A percentile compares a stretch with the other conserved stretches of the same genome.
These are phyloP conservation scores for Pterophyllum scalare DNA, from an alignment of 2,113 vertebrate genomes.

Conservation along the genomic window DNA sequence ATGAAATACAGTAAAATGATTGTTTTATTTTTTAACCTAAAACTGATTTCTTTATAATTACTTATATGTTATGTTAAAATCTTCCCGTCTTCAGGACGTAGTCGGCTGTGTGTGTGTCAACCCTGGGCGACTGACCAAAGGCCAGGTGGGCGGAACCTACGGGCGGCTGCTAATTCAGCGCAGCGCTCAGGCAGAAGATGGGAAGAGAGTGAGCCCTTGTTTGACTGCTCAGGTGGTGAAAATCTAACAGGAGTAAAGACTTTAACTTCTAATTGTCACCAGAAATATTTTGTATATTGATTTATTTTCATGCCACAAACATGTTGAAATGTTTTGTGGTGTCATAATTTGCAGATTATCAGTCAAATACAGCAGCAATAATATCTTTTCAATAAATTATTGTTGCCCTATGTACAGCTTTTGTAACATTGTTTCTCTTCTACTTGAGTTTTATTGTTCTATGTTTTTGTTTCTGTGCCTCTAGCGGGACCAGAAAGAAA, in stretches of 20 bases:
- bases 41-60: fast-evolving
- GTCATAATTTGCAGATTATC: background rate
- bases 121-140: slow-evolving; percentile 93
- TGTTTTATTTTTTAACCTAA: background rate
- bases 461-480: background rate
- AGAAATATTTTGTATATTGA: background rate
- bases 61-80: background rate
- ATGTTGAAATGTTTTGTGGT: background rate
- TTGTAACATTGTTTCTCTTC: background rate
- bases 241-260: slow-evolving; percentile 78
- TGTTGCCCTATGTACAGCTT: slow-evolving; percentile 16
- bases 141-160: slow-evolving; percentile 92
- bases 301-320: slow-evolving; percentile 27
- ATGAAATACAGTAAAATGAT: background rate
- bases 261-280: background rate
- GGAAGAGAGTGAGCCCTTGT: slow-evolving; percentile 78
- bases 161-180: slow-evolving; percentile 81
- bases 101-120: slow-evolving; percentile 92
- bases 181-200: background rate
- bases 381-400: slow-evolving; percentile 40
- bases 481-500: background rate
- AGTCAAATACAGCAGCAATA: background rate
- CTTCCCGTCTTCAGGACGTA: slow-evolving; percentile 79
- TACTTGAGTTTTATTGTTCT: background rate
- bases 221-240: slow-evolving; percentile 88